phyloP scores from a whole-genome alignment of 2,888 invertebrate species.

The Oligia fasciuncula region DNA sequence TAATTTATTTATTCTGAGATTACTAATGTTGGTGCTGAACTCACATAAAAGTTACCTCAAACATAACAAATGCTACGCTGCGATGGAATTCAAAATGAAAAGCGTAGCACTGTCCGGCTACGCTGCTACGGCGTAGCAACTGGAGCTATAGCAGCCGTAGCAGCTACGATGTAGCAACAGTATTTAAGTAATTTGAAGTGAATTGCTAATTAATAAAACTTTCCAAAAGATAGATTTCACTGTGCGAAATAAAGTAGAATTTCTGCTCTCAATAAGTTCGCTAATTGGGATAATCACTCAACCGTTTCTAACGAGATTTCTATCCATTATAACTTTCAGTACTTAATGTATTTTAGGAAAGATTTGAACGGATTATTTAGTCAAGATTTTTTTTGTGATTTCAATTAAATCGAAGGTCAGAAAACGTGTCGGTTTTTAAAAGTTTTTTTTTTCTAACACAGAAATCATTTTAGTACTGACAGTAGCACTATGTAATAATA shows the following conservation, averaged over 20 bases:
- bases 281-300: slow-evolving; percentile 52
- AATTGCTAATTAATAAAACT: slow-evolving; percentile 17
- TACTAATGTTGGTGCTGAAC: not conserved
- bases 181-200: not conserved
- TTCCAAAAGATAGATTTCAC: slow-evolving; percentile 13
- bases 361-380: slow-evolving; percentile 30
- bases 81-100: not conserved
- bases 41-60: not conserved
- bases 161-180: not conserved
- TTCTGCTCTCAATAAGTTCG: slow-evolving; percentile 41
- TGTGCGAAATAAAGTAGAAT: slow-evolving; percentile 15
- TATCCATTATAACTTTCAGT: slow-evolving; percentile 40
- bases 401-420: slow-evolving; percentile 2
- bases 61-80: not conserved
- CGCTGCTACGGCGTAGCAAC: slow-evolving; percentile 29
- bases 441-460: too few species aligned
- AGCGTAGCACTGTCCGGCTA: slow-evolving; percentile 1
- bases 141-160: not conserved
- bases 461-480: too few species aligned
- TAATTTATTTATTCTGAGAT: not conserved
- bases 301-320: slow-evolving; percentile 44
- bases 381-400: slow-evolving; percentile 11
- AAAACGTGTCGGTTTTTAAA: not conserved
- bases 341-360: slow-evolving; percentile 32
- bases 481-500: not conserved